Evolutionary conservation across 2,113 vertebrate genomes (phyloP).

Genomic region (Pan paniscus): DNA sequence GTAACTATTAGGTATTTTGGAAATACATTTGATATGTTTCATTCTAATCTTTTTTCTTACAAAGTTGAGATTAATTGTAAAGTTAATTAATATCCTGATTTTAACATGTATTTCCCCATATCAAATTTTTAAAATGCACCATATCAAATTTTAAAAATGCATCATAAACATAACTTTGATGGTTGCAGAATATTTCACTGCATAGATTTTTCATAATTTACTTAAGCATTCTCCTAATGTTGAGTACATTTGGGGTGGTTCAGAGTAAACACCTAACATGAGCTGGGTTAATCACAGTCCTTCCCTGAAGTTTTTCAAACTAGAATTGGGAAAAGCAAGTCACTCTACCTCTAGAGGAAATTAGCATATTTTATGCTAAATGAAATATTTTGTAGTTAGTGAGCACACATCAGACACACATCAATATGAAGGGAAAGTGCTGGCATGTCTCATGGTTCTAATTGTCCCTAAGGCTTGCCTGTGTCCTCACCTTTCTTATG

Average conservation of each 20-base stretch:
- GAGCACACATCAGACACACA: background rate
- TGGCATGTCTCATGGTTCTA: background rate
- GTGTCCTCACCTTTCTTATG: background rate
- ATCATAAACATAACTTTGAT: background rate
- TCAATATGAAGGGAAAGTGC: background rate
- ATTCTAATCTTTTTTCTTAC: background rate
- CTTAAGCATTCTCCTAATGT: background rate
- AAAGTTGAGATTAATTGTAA: background rate
- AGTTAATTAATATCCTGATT: background rate
- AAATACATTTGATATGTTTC: background rate
- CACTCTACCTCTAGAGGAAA: background rate
- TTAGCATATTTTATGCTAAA: background rate
- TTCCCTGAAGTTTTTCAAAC: conserved; percentile 30
- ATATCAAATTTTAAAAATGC: background rate
- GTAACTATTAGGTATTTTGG: background rate
- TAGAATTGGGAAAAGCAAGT: conserved; percentile 10
- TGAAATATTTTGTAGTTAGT: background rate
- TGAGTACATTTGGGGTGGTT: background rate
- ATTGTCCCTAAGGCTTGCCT: background rate
- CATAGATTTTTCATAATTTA: background rate
- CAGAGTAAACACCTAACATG: background rate
- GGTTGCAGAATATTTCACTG: background rate
- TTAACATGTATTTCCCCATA: background rate
- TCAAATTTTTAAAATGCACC: background rate
- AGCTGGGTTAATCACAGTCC: background rate